Percentiles rank a stretch among this genome's conserved stretches.
phyloP scores from a whole-genome alignment of 2,113 vertebrate species.

The Cromileptes altivelis region DNA sequence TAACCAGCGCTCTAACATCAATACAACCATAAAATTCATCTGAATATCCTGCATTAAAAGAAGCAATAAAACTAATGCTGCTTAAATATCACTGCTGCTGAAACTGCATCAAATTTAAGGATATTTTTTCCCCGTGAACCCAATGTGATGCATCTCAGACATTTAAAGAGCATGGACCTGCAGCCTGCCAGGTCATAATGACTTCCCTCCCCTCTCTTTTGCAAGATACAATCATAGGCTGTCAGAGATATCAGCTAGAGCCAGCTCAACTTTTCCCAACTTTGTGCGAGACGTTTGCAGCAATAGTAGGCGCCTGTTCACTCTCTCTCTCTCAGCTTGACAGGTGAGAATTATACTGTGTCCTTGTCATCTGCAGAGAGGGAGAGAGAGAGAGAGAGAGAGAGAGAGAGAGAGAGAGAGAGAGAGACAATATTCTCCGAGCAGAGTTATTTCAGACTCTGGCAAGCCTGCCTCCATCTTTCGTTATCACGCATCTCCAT shows the following conservation, averaged over 20 bases:
- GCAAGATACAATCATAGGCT: slow-evolving; percentile 74
- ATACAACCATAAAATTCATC: neutral
- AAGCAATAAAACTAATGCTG: neutral
- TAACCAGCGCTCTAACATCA: neutral
- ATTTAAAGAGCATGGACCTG: slow-evolving; percentile 60
- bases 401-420: slow-evolving; percentile 51
- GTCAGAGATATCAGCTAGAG: slow-evolving; percentile 75
- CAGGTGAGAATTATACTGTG: slow-evolving; percentile 82
- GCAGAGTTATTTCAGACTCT: slow-evolving; percentile 75
- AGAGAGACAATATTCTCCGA: slow-evolving; percentile 63
- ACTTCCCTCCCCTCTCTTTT: slow-evolving; percentile 59
- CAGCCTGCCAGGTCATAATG: slow-evolving; percentile 65
- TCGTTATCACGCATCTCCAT: slow-evolving; percentile 69
- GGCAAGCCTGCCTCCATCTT: slow-evolving; percentile 70
- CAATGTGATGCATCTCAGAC: slow-evolving; percentile 49
- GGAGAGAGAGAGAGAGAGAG: slow-evolving; percentile 46
- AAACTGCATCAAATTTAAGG: neutral
- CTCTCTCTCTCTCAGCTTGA: slow-evolving; percentile 65
- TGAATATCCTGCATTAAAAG: neutral
- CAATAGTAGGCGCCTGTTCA: slow-evolving; percentile 43
- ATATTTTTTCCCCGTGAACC: neutral
- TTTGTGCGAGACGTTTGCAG: slow-evolving; percentile 65
- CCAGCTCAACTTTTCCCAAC: slow-evolving; percentile 73
- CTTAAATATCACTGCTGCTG: slow-evolving; percentile 1
- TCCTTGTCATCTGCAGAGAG: slow-evolving; percentile 76